Conservation (phyloP, 2,888 invertebrate genomes). For the Syrphus vitripennis region DNA sequence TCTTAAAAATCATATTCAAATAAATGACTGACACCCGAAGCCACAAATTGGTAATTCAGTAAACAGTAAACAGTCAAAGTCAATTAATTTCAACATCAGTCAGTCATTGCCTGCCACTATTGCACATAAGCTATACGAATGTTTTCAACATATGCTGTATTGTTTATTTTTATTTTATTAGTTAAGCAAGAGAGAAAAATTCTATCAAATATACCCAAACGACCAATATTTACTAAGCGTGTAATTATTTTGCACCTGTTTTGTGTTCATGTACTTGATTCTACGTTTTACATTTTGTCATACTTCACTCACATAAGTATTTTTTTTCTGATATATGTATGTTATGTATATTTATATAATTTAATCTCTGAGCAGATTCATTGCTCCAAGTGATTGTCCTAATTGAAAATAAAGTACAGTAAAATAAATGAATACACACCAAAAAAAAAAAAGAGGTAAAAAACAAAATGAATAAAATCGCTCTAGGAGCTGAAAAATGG, state of each 20-base stretch:
- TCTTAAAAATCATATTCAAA: background rate
- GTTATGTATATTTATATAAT: constrained; percentile 20
- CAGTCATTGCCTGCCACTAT: background rate
- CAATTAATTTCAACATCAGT: background rate
- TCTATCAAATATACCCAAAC: constrained; percentile 7
- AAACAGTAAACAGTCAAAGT: background rate
- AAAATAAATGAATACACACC: too few species aligned
- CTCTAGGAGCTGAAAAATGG: constrained; percentile 9
- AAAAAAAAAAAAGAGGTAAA: background rate
- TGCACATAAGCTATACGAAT: background rate
- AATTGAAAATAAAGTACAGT: constrained; percentile 27
- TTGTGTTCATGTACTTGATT: background rate
- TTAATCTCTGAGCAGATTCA: constrained; percentile 33
- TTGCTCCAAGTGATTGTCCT: constrained; percentile 33
- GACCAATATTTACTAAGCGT: constrained; percentile 33
- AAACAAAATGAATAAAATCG: background rate
- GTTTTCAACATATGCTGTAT: background rate
- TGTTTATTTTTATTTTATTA: background rate
- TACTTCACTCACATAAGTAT: constrained; percentile 13
- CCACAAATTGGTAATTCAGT: background rate
- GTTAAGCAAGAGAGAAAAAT: background rate
- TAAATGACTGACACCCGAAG: too few species aligned
- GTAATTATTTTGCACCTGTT: constrained; percentile 52
- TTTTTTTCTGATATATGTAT: too few species aligned
- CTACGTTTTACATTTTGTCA: constrained; percentile 6